Percentiles rank a stretch among this genome's conserved stretches.
phyloP scores from a whole-genome alignment of 2,797 vertebrate genomes.

The Hapalemur alaotrensis region DNA sequence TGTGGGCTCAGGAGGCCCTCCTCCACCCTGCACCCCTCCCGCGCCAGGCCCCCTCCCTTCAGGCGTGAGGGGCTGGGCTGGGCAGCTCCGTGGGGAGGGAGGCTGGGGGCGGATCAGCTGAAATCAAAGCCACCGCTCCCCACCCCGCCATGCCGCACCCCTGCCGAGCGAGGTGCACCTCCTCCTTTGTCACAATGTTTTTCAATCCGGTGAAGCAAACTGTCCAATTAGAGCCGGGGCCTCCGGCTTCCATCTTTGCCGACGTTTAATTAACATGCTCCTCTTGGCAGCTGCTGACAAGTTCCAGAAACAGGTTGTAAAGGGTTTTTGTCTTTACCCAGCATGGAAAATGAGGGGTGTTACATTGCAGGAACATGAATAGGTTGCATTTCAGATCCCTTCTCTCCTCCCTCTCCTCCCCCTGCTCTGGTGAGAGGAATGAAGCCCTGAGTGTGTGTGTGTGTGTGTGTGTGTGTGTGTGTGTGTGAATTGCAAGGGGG shows the following conservation, averaged over 20 bases:
- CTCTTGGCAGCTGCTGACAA: slow-evolving; percentile 86
- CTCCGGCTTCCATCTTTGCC: slow-evolving; percentile 87
- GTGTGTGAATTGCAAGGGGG: not conserved
- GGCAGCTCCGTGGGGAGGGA: not conserved
- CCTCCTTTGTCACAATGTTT: slow-evolving; percentile 88
- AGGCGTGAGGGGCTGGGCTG: not conserved
- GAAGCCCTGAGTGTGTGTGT: not conserved
- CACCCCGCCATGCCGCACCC: slow-evolving; percentile 23
- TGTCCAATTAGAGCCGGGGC: slow-evolving; percentile 87
- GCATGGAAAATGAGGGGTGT: slow-evolving; percentile 87
- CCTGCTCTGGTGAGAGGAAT: not conserved
- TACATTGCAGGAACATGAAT: slow-evolving; percentile 83
- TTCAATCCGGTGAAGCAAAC: slow-evolving; percentile 85
- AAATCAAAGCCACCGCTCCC: slow-evolving; percentile 59
- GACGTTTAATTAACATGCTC: slow-evolving; percentile 88
- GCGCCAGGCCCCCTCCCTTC: not conserved
- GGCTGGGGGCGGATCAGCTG: not conserved
- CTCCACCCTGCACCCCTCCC: not conserved
- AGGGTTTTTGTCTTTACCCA: slow-evolving; percentile 87
- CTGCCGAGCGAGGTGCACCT: slow-evolving; percentile 74
- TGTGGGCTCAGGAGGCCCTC: not conserved
- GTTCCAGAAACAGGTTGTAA: slow-evolving; percentile 87
- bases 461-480: not conserved
- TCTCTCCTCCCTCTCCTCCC: slow-evolving; percentile 65
- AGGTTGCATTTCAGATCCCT: slow-evolving; percentile 82